A percentile compares a stretch with the other conserved stretches of the same genome.
Evolutionary conservation across 2,113 vertebrate genomes (phyloP).

Genomic region (Phrynosoma platyrhinos): DNA sequence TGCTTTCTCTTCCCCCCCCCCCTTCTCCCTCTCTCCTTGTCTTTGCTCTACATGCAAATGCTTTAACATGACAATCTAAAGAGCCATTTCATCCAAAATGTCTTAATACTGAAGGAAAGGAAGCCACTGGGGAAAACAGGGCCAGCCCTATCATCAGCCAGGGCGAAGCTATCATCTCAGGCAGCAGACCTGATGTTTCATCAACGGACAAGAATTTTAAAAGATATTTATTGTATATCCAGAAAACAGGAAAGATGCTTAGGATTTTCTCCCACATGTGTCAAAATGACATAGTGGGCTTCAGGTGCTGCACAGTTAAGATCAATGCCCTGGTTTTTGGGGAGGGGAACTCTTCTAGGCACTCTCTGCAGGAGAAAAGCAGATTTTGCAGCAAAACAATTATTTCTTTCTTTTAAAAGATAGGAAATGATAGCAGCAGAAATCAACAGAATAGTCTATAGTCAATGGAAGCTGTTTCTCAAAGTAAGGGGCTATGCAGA

Average conservation of each 20-base stretch:
- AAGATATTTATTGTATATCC: no score
- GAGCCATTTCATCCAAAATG: neutral
- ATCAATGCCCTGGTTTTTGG: no score
- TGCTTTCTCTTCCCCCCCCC: conserved; percentile 31
- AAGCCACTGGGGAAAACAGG: conserved; percentile 3
- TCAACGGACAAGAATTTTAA: neutral
- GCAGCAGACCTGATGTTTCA: neutral
- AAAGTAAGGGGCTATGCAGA: no score
- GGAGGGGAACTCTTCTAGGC: no score
- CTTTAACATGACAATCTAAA: conserved; percentile 41
- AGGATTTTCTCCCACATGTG: no score
- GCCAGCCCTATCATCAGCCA: neutral
- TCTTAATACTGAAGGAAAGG: conserved; percentile 21
- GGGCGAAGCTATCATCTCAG: neutral
- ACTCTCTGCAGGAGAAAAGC: no score
- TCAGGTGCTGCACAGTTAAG: neutral
- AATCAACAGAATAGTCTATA: no score
- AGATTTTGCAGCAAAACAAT: no score
- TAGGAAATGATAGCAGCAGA: no score
- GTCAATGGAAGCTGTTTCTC: no score
- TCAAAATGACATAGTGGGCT: neutral
- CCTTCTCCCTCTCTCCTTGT: neutral
- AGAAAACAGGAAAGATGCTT: no score
- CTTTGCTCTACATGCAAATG: neutral
- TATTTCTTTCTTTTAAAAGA: no score